Percentiles rank a stretch among this genome's conserved stretches.
phyloP scores from a whole-genome alignment of 53 echinoderm and acorn worm genomes.

The Paelopatides confundens region DNA sequence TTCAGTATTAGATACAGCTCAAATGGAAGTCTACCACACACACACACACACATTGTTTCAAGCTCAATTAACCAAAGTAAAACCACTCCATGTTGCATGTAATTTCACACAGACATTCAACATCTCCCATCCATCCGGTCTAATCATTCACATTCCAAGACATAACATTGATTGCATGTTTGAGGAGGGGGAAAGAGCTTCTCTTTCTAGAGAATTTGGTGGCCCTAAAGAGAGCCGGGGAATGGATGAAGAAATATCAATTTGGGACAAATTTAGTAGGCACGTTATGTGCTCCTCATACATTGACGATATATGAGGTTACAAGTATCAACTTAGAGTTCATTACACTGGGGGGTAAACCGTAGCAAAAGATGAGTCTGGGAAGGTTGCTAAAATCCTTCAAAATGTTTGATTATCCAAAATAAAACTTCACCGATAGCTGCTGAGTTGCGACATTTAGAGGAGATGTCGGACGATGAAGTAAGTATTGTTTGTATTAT shows the following conservation, averaged over 20 bases:
- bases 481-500: neutral
- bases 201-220: conserved; percentile 33
- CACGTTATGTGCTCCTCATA: neutral
- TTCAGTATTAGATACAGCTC: too few relatives aligned
- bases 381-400: conserved; percentile 1
- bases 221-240: conserved; percentile 51
- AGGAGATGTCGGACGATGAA: neutral
- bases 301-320: neutral
- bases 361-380: conserved; percentile 15
- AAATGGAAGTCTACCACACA: too few relatives aligned
- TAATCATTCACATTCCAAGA: too few relatives aligned
- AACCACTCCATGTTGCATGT: too few relatives aligned
- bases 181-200: neutral
- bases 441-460: conserved; percentile 6
- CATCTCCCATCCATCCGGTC: too few relatives aligned
- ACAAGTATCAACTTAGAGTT: neutral
- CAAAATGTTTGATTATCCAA: conserved; percentile 8
- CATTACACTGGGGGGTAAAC: neutral
- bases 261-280: conserved; percentile 6
- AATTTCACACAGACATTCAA: too few relatives aligned
- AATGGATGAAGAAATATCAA: conserved; percentile 14
- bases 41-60: too few relatives aligned
- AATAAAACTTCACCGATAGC: neutral
- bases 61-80: too few relatives aligned
- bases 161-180: conserved; percentile 22